phyloP scores from a whole-genome alignment of 2,797 vertebrate genomes.

The Sebastes taczanowskii region DNA sequence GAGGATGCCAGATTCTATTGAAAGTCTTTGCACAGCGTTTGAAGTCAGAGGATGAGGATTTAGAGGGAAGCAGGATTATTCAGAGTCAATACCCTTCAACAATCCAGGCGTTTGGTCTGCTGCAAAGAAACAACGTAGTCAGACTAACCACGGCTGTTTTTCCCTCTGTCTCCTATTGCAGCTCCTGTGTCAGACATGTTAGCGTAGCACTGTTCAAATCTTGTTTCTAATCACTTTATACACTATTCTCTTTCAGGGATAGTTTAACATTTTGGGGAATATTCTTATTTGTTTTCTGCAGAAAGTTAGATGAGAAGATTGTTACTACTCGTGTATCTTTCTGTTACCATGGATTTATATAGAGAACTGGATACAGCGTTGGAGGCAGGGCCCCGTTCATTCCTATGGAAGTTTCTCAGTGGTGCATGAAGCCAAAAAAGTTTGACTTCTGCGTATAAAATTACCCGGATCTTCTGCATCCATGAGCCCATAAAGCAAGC shows the following conservation, averaged over 20 bases:
- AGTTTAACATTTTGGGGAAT: background rate
- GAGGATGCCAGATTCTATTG: slow-evolving; percentile 76
- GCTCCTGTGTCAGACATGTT: slow-evolving; percentile 40
- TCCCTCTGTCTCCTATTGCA: slow-evolving; percentile 16
- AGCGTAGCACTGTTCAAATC: slow-evolving; percentile 14
- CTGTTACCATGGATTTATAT: background rate
- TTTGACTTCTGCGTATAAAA: background rate
- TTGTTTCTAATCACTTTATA: background rate
- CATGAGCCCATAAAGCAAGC: background rate
- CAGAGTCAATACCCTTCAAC: slow-evolving; percentile 76
- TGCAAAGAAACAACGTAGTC: slow-evolving; percentile 55
- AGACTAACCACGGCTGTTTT: slow-evolving; percentile 29
- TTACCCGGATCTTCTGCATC: background rate
- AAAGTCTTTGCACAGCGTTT: slow-evolving; percentile 75
- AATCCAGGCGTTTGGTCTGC: slow-evolving; percentile 59
- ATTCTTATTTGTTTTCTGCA: background rate
- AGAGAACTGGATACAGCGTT: background rate
- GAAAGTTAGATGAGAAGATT: background rate
- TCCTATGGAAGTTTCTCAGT: background rate
- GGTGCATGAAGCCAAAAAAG: background rate
- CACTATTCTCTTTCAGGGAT: background rate
- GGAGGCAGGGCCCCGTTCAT: background rate
- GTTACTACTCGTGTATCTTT: background rate
- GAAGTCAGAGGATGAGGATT: slow-evolving; percentile 80
- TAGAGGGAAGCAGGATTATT: slow-evolving; percentile 79